phyloP scores from a whole-genome alignment of 1,140 invertebrate species.

The Cecropterus lyciades region DNA sequence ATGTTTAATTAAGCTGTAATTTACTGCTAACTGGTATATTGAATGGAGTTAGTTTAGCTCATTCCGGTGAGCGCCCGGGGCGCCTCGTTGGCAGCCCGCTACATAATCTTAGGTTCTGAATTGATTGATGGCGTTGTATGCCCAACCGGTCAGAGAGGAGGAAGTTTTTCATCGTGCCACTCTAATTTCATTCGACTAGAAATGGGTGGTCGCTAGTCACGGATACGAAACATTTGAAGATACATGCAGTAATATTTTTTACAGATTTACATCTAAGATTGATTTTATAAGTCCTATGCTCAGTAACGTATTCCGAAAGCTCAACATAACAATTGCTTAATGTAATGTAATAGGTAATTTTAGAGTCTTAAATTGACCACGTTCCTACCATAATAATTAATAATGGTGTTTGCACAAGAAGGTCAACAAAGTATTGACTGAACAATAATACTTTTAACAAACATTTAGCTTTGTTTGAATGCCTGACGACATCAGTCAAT shows the following conservation, averaged over 20 bases:
- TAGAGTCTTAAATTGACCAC: conserved; percentile 18
- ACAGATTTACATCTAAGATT: not conserved
- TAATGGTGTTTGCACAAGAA: conserved; percentile 26
- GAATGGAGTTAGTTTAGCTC: conserved; percentile 50
- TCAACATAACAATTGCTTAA: too few species aligned
- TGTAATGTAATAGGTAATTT: conserved; percentile 9
- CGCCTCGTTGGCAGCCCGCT: conserved; percentile 34
- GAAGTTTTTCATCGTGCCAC: conserved; percentile 34
- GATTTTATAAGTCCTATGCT: too few species aligned
- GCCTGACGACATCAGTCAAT: conserved; percentile 1
- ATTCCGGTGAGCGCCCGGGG: conserved; percentile 44
- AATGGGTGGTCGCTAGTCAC: conserved; percentile 24
- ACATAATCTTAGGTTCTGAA: conserved; percentile 49
- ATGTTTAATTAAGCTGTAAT: conserved; percentile 74
- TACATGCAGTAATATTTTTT: conserved; percentile 1
- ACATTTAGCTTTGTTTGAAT: conserved; percentile 8
- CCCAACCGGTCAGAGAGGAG: conserved; percentile 31
- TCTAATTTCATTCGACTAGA: conserved; percentile 32
- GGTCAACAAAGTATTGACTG: conserved; percentile 6
- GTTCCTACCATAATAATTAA: conserved; percentile 24
- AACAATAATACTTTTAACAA: not conserved
- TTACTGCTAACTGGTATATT: conserved; percentile 62
- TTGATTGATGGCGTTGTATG: conserved; percentile 47
- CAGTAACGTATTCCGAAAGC: too few species aligned
- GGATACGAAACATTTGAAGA: not conserved